Base-by-base conservation (phyloP, 2,113 vertebrate species). In the Dipodomys merriami region DNA sequence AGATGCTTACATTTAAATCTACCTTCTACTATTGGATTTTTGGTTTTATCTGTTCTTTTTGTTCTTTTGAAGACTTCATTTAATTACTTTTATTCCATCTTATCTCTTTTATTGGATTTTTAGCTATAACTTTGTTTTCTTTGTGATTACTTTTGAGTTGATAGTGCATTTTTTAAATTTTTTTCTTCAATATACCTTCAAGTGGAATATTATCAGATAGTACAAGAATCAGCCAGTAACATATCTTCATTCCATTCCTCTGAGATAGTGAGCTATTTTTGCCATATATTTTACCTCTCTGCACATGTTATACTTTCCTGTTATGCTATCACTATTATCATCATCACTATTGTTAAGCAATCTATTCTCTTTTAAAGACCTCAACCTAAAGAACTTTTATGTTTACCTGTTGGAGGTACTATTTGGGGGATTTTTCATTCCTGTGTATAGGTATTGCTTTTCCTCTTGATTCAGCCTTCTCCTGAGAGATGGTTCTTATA, bases 41-140 rank as follows among this genome's bases (percentile, higher is more conserved):
- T 85, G 7, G 11, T 90, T 87, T 83, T 86, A 71, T 33, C 76
- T 57, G 53, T 88, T 93, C 60, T 85, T 25, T 91, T 74, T 87
- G n/a, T 64, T 64, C 64, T 65, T 60, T 91, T 44, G 27, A 69
- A 64, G 16, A 4, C 1, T 25, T 79, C 68, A 25, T 62, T 69
- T 73, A 33, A 35, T 86, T 46, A 57, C 86, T 72, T 86, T 94
- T 62, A 74, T 83, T 86, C 53, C 35, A 65, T 78, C 29, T 93
- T 78, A 35, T 82, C 8, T 81, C 9, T 64, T 77, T 35, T 78
- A 46, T 57, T 92, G 57, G 13, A 8, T 46, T 84, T 87, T 49
- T 68, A 46, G 65, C 11, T 68, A 9, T 62, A 73, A 57, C 6
- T 77, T 79, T 83, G 30, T 83, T 84, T 91, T 91, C 33, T 76